Evolutionary conservation across 2,797 vertebrate genomes (phyloP).

Genomic region (Gallinago solitaria): DNA sequence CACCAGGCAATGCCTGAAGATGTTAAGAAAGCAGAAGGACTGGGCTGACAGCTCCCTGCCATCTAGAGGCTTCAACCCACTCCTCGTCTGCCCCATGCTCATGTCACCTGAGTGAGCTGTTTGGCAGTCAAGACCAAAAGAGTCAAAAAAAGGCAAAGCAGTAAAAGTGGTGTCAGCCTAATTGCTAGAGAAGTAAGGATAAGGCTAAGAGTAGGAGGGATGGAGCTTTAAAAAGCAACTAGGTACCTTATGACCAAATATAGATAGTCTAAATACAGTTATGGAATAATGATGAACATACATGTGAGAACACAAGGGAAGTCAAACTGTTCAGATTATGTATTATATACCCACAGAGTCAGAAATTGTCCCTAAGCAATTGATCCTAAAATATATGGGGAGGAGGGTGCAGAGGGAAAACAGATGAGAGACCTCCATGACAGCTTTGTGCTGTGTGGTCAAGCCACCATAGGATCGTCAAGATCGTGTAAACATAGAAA

Average conservation of each 20-base stretch:
- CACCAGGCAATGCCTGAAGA: background rate
- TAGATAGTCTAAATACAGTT: background rate
- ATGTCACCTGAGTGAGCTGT: background rate
- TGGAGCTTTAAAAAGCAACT: background rate
- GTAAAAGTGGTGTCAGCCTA: background rate
- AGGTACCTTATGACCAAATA: background rate
- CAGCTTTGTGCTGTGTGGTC: background rate
- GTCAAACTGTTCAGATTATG: background rate
- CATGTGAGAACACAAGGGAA: background rate
- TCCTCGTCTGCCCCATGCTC: fast-evolving
- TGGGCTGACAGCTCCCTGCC: background rate
- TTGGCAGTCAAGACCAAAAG: background rate
- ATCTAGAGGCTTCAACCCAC: background rate
- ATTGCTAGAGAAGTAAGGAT: background rate
- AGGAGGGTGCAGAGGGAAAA: background rate
- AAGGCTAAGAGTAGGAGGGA: background rate
- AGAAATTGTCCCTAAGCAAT: background rate
- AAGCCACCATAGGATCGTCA: background rate
- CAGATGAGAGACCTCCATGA: background rate
- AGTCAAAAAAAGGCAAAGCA: background rate
- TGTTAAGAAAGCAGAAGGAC: background rate
- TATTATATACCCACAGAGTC: background rate
- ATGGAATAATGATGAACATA: background rate
- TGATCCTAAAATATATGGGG: background rate
- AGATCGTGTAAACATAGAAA: background rate